Conservation (phyloP, 2,113 vertebrate genomes). For the Poecilia latipinna region DNA sequence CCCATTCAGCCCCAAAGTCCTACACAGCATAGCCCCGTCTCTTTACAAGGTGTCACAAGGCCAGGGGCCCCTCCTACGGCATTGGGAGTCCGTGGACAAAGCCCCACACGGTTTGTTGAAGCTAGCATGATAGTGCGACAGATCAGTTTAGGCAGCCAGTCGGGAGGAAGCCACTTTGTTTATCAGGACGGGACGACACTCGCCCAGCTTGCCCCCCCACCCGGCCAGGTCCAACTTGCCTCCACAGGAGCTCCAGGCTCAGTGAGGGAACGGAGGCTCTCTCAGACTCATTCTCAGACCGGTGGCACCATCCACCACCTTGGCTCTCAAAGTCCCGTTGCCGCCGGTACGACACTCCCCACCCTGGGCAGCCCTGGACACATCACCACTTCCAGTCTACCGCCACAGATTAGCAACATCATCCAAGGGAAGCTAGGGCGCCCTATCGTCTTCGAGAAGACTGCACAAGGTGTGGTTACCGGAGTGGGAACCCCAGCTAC, state of each 20-base stretch:
- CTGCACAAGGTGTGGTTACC: conserved; percentile 80
- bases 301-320: conserved; percentile 93
- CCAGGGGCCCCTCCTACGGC: conserved; percentile 79
- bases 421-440: conserved; percentile 89
- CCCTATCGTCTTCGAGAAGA: conserved; percentile 87
- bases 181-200: conserved; percentile 90
- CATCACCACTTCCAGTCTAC: conserved; percentile 89
- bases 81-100: conserved; percentile 87
- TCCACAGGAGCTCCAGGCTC: conserved; percentile 78
- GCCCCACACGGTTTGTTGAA: conserved; percentile 88
- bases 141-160: conserved; percentile 85
- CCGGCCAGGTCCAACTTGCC: conserved; percentile 84
- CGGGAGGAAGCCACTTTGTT: conserved; percentile 85
- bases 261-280: conserved; percentile 85
- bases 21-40: conserved; percentile 86
- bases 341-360: conserved; percentile 79
- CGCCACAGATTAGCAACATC: conserved; percentile 92
- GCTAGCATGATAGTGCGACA: conserved; percentile 88
- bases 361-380: conserved; percentile 86
- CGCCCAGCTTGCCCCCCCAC: conserved; percentile 84
- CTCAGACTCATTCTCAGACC: conserved; percentile 92
- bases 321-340: conserved; percentile 89
- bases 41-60: conserved; percentile 84
- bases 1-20: conserved; percentile 90
- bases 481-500: conserved; percentile 80